Conservation (phyloP, 1,140 invertebrate species). For the Lethrus apterus region DNA sequence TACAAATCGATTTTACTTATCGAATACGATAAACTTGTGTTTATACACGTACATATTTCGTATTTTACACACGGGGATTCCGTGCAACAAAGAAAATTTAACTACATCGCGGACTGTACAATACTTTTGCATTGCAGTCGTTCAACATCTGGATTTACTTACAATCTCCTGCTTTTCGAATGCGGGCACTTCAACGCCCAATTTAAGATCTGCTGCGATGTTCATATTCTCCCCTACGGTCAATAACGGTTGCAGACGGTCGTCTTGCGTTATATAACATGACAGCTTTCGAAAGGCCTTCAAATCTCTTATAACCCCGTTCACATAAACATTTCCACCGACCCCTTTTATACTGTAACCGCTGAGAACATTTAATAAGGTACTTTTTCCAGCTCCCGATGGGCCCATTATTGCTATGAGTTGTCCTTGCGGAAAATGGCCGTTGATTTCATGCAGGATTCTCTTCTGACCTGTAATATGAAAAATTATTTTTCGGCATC, state of each 20-base stretch:
- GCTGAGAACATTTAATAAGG: slow-evolving; percentile 66
- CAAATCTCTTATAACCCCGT: slow-evolving; percentile 62
- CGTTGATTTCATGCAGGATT: slow-evolving; percentile 72
- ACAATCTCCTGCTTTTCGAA: slow-evolving; percentile 63
- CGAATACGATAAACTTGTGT: too few relatives aligned
- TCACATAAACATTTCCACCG: slow-evolving; percentile 51
- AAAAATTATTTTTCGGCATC: slow-evolving; percentile 27
- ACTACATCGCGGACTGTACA: too few relatives aligned
- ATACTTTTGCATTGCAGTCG: too few relatives aligned
- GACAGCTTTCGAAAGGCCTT: slow-evolving; percentile 74
- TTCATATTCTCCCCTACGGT: slow-evolving; percentile 81
- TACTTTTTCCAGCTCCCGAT: slow-evolving; percentile 81
- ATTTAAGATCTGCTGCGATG: slow-evolving; percentile 81
- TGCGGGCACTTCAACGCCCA: slow-evolving; percentile 54
- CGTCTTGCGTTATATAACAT: slow-evolving; percentile 89
- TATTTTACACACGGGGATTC: too few relatives aligned
- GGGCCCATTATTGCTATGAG: slow-evolving; percentile 84
- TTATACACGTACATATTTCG: too few relatives aligned
- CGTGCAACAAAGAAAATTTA: too few relatives aligned
- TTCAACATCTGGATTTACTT: too few relatives aligned
- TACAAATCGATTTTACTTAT: too few relatives aligned
- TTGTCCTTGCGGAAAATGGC: slow-evolving; percentile 66
- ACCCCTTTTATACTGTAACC: slow-evolving; percentile 57
- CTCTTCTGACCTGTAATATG: slow-evolving; percentile 67
- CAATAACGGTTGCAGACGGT: slow-evolving; percentile 72